Conservation (phyloP, 2,888 invertebrate species). For the Ellobium chinense region DNA sequence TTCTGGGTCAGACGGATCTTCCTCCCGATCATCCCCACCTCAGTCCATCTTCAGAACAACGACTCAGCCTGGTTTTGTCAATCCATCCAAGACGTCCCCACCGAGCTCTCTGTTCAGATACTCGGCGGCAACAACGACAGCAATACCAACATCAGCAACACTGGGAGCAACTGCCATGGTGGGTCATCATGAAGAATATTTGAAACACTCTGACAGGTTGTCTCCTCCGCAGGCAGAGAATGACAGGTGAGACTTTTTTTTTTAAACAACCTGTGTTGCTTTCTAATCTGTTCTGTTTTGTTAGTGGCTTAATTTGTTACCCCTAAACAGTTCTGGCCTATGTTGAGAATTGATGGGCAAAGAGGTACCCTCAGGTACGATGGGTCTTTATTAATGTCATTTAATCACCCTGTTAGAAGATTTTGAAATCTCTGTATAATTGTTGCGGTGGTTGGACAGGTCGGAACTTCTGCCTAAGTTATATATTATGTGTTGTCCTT, state of each 20-base stretch:
- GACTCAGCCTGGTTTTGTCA: constrained; percentile 8
- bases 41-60: constrained; percentile 22
- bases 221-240: constrained; percentile 29
- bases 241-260: constrained; percentile 13
- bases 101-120: constrained; percentile 36
- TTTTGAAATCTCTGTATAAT: too few relatives aligned
- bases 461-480: too few relatives aligned
- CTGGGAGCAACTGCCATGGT: background rate
- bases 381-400: too few relatives aligned
- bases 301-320: too few relatives aligned
- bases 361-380: background rate
- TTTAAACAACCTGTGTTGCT: too few relatives aligned
- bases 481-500: too few relatives aligned
- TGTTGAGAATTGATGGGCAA: too few relatives aligned
- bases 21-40: constrained; percentile 30
- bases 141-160: background rate
- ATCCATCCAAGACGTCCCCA: constrained; percentile 18
- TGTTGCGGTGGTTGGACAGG: too few relatives aligned
- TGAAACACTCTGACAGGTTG: constrained; percentile 21
- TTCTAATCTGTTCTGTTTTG: too few relatives aligned
- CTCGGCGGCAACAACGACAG: background rate
- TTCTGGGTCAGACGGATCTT: constrained; percentile 38
- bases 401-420: too few relatives aligned
- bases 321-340: too few relatives aligned
- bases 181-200: constrained; percentile 2